Base-by-base conservation (phyloP, 2,888 invertebrate species). In the Megalurothrips usitatus region DNA sequence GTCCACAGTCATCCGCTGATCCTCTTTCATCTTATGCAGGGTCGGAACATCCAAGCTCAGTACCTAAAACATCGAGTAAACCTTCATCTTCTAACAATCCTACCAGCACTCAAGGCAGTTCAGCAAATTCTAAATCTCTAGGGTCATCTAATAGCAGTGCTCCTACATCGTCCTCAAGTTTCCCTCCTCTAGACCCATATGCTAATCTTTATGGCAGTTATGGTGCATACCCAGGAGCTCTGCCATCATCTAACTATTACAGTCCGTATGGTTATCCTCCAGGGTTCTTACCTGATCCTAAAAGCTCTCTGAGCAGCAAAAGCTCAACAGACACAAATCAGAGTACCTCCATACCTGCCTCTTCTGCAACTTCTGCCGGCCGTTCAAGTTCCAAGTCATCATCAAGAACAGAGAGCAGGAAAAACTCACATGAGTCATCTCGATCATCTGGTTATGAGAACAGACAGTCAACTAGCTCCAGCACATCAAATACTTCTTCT, bases 391-490 rank as follows among this genome's bases (percentile, higher is more conserved):
- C 68, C 1, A 75, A 75, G 26, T 75, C 68, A n/a, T 68, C 68
- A 26, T 75, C 68, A 75, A 75, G 68, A 12, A 23, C 68, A 26
- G 68, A 75, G 23, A 26, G 23, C 12, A 75, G 23, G 26, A 75
- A 75, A 23, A 10, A 79, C 78, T 19, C 63, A 63, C 34, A 52
- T 81, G 26, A 81, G 80, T 78, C 80, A 80, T 49, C 68, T 78
- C 23, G 80, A 80, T 47, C 79, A 80, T 49, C 81, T 58, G 28
- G 81, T 81, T 47, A 79, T 81, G 48, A 82, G 80, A 43, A 80
- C 81, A 43, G 49, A 10, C n/a, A 79, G 47, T 17, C 81, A n/a
- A 14, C 68, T n/a, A 58, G 68, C 10, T 78, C 82, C 0, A 81
- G 80, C n/a, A 58, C 79, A 47, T 78, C 80, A 47, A 81, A 80